Conservation (phyloP, 2,888 invertebrate species). For the Aporophyla nigra region DNA sequence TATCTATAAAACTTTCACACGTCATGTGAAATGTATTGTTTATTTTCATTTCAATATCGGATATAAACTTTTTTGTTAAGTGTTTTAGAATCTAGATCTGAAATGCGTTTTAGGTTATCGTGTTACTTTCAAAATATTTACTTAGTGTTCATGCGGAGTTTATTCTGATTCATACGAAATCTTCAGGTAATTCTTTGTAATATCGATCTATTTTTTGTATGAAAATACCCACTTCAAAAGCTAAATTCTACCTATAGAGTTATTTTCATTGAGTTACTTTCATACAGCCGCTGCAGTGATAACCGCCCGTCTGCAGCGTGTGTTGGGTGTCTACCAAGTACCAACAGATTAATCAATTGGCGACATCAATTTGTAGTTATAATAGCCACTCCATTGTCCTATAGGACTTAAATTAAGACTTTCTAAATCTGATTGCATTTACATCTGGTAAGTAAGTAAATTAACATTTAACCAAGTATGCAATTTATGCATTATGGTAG, state of each 20-base stretch:
- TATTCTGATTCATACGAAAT: conserved; percentile 53
- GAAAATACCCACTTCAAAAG: background rate
- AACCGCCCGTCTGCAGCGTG: conserved; percentile 55
- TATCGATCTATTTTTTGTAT: conserved; percentile 5
- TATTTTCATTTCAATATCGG: conserved; percentile 64
- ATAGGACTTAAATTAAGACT: conserved; percentile 51
- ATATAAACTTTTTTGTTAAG: conserved; percentile 63
- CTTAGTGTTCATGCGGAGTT: conserved; percentile 30
- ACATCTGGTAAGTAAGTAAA: conserved; percentile 14
- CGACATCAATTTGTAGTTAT: conserved; percentile 69
- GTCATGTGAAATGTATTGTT: conserved; percentile 62
- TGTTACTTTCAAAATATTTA: conserved; percentile 57
- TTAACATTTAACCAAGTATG: conserved; percentile 8
- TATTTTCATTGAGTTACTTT: conserved; percentile 16
- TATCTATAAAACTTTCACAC: conserved; percentile 64
- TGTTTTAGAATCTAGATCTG: conserved; percentile 56
- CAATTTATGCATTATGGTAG: too few relatives aligned
- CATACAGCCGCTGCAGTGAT: conserved; percentile 14
- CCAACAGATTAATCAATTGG: conserved; percentile 68
- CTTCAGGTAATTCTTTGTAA: conserved; percentile 48
- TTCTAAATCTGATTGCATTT: conserved; percentile 43
- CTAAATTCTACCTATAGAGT: background rate
- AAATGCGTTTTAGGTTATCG: conserved; percentile 49
- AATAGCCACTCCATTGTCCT: conserved; percentile 60
- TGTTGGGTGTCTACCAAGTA: conserved; percentile 65